Conservation (phyloP, 1,140 invertebrate genomes). For the Eulimnadia texana region DNA sequence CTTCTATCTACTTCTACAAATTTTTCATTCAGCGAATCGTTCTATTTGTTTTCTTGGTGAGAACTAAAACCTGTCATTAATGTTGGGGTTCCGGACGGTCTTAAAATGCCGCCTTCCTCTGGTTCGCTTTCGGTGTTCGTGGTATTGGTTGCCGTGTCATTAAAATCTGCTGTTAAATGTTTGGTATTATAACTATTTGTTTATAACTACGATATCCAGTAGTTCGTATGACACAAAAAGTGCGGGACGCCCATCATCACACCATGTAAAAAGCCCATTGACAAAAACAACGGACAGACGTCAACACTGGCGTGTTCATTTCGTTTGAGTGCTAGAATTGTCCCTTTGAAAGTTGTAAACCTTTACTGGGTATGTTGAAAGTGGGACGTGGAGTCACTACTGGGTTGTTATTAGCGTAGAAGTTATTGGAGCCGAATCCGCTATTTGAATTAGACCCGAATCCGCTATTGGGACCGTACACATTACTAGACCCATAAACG, state of each 20-base stretch:
- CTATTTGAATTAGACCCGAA: neutral
- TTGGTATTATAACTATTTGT: too few relatives aligned
- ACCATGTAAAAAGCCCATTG: too few relatives aligned
- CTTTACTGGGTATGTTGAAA: neutral
- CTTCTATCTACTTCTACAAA: too few relatives aligned
- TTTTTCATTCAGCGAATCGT: too few relatives aligned
- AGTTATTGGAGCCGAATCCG: neutral
- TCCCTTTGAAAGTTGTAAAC: neutral
- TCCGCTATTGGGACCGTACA: neutral
- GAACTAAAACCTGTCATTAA: neutral
- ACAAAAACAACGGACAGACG: neutral
- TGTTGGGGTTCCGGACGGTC: neutral
- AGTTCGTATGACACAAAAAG: too few relatives aligned
- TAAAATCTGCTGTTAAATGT: neutral
- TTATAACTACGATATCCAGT: too few relatives aligned
- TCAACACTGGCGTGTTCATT: neutral
- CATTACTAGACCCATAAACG: neutral
- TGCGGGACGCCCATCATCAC: too few relatives aligned
- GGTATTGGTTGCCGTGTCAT: neutral
- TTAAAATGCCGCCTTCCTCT: neutral
- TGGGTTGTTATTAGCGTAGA: neutral
- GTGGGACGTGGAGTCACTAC: neutral
- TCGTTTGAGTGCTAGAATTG: neutral
- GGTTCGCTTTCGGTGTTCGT: neutral
- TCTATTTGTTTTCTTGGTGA: too few relatives aligned